Evolutionary conservation across 2,797 vertebrate genomes (phyloP).

Genomic region (Picus viridis): DNA sequence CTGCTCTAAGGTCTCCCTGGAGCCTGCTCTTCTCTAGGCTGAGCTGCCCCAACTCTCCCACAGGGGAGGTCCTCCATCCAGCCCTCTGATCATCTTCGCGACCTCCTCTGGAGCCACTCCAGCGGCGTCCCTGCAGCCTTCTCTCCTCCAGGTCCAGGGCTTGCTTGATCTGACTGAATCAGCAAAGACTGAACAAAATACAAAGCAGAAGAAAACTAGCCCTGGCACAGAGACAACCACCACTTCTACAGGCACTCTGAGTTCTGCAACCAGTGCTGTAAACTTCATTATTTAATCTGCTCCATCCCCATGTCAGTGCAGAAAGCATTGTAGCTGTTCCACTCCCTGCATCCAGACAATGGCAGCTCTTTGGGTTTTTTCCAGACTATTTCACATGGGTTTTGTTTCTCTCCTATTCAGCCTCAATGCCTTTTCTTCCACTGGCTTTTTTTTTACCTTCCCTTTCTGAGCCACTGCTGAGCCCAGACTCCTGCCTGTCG

Average conservation of each 20-base stretch:
- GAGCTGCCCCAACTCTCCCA: no score
- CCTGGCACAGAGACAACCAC: background rate
- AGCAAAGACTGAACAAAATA: background rate
- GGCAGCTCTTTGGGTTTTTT: background rate
- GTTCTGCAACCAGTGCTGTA: background rate
- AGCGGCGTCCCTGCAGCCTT: background rate
- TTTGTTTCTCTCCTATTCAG: background rate
- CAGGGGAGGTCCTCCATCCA: no score
- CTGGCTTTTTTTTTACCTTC: background rate
- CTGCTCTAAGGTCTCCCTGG: no score
- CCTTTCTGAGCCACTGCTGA: background rate
- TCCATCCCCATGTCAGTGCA: background rate
- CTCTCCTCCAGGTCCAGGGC: background rate
- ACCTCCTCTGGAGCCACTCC: no score
- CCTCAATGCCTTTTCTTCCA: background rate
- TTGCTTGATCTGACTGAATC: background rate
- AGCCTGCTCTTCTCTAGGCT: no score
- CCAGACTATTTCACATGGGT: background rate
- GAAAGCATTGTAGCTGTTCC: background rate
- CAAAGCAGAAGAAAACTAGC: background rate
- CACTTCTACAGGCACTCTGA: background rate
- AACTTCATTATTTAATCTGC: background rate
- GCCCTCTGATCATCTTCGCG: no score
- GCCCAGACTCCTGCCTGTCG: background rate
- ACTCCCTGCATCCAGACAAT: background rate